Evolutionary conservation across 1,140 invertebrate species (phyloP).

Genomic region (Latrodectus geometricus): DNA sequence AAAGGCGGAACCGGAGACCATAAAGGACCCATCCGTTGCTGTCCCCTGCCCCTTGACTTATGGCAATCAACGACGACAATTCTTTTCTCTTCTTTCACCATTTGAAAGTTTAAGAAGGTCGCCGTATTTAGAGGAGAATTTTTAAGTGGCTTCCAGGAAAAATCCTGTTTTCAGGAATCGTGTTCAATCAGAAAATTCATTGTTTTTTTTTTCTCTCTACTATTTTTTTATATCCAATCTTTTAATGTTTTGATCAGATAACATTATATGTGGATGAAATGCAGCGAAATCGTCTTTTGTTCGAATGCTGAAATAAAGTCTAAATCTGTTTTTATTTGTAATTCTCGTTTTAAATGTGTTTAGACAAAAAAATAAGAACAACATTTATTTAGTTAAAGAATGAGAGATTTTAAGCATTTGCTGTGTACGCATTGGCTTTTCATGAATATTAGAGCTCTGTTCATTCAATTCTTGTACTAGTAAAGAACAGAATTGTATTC

Average conservation of each 20-base stretch:
- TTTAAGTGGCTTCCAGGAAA: conserved; percentile 25
- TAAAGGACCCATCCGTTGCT: conserved; percentile 47
- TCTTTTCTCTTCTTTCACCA: conserved; percentile 35
- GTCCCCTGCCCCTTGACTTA: conserved; percentile 6
- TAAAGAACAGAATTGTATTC: too few relatives aligned
- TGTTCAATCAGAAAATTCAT: conserved; percentile 18
- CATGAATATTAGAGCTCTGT: too few relatives aligned
- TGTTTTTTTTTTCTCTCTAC: not conserved
- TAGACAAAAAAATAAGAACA: not conserved
- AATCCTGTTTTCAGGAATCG: not conserved
- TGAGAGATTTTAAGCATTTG: too few relatives aligned
- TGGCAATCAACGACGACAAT: not conserved
- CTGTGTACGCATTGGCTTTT: too few relatives aligned
- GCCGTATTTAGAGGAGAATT: conserved; percentile 20
- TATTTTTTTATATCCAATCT: not conserved
- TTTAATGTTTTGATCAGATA: not conserved
- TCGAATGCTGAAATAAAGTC: too few relatives aligned
- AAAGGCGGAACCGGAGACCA: conserved; percentile 54
- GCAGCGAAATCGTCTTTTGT: not conserved
- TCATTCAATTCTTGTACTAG: too few relatives aligned
- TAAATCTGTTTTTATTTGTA: too few relatives aligned
- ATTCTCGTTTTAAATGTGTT: not conserved
- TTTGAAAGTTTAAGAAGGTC: conserved; percentile 33
- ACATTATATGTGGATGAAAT: not conserved
- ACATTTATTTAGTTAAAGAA: not conserved